Evolutionary conservation across 1,140 invertebrate genomes (phyloP), one percentile per base, ranked within the genome.

Genomic region (Drosophila pectinifera): DNA sequence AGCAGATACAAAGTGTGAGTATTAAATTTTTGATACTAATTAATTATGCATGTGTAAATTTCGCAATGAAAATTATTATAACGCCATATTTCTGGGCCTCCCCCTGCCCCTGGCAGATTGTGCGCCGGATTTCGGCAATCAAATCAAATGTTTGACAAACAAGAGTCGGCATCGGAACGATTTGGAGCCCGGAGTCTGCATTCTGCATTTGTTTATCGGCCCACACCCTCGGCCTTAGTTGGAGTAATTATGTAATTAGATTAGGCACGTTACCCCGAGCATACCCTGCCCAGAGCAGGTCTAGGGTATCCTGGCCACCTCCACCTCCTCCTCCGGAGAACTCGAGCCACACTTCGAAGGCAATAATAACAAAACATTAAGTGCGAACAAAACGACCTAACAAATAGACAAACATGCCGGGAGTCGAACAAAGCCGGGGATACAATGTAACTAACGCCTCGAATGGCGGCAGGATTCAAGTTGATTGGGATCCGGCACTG

Each of bases 1-100:
- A 90, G 79, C 82, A 84, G 86, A 88, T 88, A 83, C 88, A 91
- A 90, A 90, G 89, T 89, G 84, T 84, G 79, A 85, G 81, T 78
- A 82, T 80, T 83, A 91, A 91, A 91, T 91, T 91, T 91, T 91
- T 89, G 84, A 89, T 91, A 90, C 89, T 91, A 90, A 90, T 90
- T 90, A 90, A 90, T 90, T 90, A 90, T 90, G 88, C 88, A 90
- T 91, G 77, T 90, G 88, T 90, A 90, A 90, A 90, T 90, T 86
- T 83, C 83, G 73, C 80, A 78, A 84, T 90, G 85, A 89, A 89
- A 89, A 89, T 89, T 80, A 89, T 88, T 88, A 89, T 89, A 89
- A 77, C 83, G 80, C 83, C 83, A 86, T 88, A 86, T 88, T 86
- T 77, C 39, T n/a, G 69, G 72, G 51, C 45, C 48, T 48, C 76